These are phyloP conservation scores for Trichechus manatus DNA, from an alignment of 2,113 vertebrate species.

Conservation along the genomic window DNA sequence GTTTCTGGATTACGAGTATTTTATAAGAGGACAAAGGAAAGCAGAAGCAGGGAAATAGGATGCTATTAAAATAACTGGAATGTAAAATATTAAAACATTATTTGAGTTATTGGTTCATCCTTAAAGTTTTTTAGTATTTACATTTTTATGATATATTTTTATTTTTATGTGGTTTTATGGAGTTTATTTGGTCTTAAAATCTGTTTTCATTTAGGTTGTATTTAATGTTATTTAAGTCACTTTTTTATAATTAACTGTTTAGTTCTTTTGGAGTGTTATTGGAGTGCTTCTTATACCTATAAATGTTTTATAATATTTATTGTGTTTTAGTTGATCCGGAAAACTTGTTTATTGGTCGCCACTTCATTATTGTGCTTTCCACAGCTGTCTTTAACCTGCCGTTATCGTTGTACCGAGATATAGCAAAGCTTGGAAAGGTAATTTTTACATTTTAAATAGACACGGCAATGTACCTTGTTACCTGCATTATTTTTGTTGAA, in stretches of 20 bases:
- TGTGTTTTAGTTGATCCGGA: constrained; percentile 91
- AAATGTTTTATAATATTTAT: constrained; percentile 53
- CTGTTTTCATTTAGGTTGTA: background rate
- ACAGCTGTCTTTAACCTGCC: constrained; percentile 93
- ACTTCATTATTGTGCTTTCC: constrained; percentile 92
- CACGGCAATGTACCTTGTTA: background rate
- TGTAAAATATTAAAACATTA: constrained; percentile 4
- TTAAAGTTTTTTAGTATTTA: constrained; percentile 15
- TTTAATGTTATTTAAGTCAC: background rate
- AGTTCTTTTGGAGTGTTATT: background rate
- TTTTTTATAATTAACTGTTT: constrained; percentile 32
- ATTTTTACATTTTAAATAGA: constrained; percentile 70
- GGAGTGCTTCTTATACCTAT: background rate
- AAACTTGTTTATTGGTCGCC: constrained; percentile 91
- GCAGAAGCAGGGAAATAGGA: background rate
- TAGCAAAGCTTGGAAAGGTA: constrained; percentile 96
- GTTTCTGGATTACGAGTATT: background rate
- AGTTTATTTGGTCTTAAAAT: constrained; percentile 38
- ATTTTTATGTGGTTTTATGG: background rate
- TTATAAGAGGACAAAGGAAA: background rate
- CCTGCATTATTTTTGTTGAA: constrained; percentile 5
- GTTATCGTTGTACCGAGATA: constrained; percentile 93
- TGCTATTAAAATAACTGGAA: background rate
- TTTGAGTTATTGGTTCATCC: background rate
- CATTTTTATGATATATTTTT: constrained; percentile 41